Evolutionary conservation across 1,140 invertebrate species (phyloP).

Genomic region (Drosophila subobscura): DNA sequence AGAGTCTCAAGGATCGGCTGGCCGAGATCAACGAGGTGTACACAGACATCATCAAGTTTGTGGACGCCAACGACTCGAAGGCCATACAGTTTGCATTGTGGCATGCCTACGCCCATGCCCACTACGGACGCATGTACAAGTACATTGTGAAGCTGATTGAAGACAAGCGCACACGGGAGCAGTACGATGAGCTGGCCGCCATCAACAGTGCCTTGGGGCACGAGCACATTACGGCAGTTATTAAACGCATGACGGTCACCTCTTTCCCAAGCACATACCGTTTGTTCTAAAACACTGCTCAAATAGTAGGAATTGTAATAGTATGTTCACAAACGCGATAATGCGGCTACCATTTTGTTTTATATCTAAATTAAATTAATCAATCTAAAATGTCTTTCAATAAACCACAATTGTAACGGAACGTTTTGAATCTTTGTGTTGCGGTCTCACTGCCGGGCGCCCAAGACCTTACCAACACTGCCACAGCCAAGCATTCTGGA

Average conservation of each 20-base stretch:
- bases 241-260: slow-evolving; percentile 69
- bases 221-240: slow-evolving; percentile 87
- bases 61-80: slow-evolving; percentile 91
- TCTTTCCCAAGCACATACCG: slow-evolving; percentile 75
- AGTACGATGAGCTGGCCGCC: slow-evolving; percentile 89
- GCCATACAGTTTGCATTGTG: slow-evolving; percentile 90
- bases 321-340: slow-evolving; percentile 36
- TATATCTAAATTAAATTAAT: slow-evolving; percentile 33
- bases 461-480: slow-evolving; percentile 13
- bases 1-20: slow-evolving; percentile 83
- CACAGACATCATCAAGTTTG: slow-evolving; percentile 90
- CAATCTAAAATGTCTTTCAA: too few species aligned
- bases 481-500: neutral
- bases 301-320: slow-evolving; percentile 22
- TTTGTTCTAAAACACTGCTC: slow-evolving; percentile 63
- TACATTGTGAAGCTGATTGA: slow-evolving; percentile 90
- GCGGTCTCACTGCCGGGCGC: too few species aligned
- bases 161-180: slow-evolving; percentile 89
- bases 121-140: slow-evolving; percentile 92
- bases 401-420: too few species aligned
- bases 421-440: too few species aligned
- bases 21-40: slow-evolving; percentile 87
- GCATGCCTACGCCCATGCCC: slow-evolving; percentile 90
- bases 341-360: slow-evolving; percentile 52
- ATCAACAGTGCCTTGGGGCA: slow-evolving; percentile 88